A percentile compares a stretch with the other conserved stretches of the same genome.
phyloP scores from a whole-genome alignment of 2,113 vertebrate genomes.

The Oryzias woworae region DNA sequence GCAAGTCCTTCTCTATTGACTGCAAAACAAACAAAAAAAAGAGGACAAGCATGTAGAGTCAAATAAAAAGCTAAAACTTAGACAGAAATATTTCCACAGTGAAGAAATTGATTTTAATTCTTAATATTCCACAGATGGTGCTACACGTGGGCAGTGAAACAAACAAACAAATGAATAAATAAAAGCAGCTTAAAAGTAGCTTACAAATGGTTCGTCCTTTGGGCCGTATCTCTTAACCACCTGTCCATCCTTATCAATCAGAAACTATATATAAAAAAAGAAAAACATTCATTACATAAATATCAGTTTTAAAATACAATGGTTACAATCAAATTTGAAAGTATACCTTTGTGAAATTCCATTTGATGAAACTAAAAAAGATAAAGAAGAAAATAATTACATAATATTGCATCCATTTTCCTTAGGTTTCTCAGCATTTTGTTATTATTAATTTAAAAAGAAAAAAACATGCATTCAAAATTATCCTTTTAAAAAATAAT shows the following conservation, averaged over 20 bases:
- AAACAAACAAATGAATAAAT: neutral
- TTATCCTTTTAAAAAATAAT: no score
- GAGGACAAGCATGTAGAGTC: neutral
- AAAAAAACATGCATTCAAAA: no score
- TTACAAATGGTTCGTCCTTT: constrained; percentile 89
- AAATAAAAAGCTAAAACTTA: neutral
- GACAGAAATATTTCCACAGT: no score
- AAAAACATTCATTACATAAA: neutral
- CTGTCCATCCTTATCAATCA: constrained; percentile 87
- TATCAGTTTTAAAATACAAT: neutral
- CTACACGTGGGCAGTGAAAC: neutral
- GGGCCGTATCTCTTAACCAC: constrained; percentile 93
- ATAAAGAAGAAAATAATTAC: neutral
- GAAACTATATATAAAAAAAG: constrained; percentile 81
- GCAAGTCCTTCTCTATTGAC: constrained; percentile 91
- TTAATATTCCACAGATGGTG: neutral
- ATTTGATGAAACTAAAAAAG: constrained; percentile 89
- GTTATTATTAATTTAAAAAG: no score
- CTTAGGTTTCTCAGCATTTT: no score
- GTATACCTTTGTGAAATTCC: constrained; percentile 98
- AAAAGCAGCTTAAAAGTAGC: constrained; percentile 39
- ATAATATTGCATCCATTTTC: neutral
- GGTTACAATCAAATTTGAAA: neutral
- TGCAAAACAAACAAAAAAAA: constrained; percentile 52
- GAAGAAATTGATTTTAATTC: neutral